Base-by-base conservation (phyloP, 2,113 vertebrate species). In the Pterophyllum scalare region DNA sequence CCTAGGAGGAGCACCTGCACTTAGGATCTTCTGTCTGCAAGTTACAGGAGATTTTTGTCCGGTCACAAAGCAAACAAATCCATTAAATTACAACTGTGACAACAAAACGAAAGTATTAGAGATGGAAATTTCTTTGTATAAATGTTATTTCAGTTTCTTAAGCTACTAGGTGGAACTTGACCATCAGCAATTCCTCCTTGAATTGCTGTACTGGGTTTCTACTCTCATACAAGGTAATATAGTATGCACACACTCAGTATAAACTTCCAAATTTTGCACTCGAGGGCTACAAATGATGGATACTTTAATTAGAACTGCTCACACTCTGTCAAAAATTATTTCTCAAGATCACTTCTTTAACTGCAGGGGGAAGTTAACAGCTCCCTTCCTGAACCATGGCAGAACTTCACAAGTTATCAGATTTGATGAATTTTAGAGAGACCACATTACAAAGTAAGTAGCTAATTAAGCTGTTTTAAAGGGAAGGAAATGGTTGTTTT, bases 1-100 rank as follows among this genome's bases (percentile, higher is more conserved):
- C 86, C 33, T n/a, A 80, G 26, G 8, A 59, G 31, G 28, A 83
- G 38, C 80, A 88, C 77, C 85, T 89, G 82, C 87, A 85, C 11
- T 5, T 67, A 57, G 33, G 28, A 60, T 62, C 57, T 77, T n/a
- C 49, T 58, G 72, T 31, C 60, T 70, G 15, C 26, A 60, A 84
- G 78, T 17, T 38, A 59, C 12, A 74, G 58, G 75, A 46, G 28
- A 7, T 43, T 33, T 84, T 2, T 52, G 13, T 67, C 67, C 61
- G 79, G 75, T 81, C 81, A 77, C 24, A 4, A 22, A 49, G 59
- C 84, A 82, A 75, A 76, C 49, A 82, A 20, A 31, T n/a, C 10
- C 7, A 52, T 40, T 75, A 62, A 81, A 77, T 74, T 12, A 59
- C 40, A 86, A 54, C 14, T 43, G 26, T 1, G 33, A 52, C 11